Conservation (phyloP, 2,113 vertebrate species). For the Calypte anna region DNA sequence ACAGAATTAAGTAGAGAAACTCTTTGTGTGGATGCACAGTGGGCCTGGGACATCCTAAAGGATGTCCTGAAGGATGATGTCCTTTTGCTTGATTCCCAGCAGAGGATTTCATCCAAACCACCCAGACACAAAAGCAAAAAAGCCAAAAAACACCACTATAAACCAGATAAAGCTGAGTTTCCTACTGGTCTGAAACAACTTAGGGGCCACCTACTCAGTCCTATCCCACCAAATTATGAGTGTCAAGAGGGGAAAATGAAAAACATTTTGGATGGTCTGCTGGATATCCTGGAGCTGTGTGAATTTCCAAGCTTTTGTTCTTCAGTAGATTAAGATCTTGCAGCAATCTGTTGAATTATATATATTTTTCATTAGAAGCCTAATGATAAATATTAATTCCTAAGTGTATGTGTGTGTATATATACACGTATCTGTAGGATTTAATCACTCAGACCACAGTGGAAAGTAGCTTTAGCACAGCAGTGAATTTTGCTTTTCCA, state of each 20-base stretch:
- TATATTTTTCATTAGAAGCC: constrained; percentile 30
- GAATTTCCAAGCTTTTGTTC: not conserved
- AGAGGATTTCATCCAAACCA: not conserved
- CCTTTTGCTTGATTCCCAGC: not conserved
- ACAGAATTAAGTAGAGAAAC: not conserved
- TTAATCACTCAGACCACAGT: constrained; percentile 39
- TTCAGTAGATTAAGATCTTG: not conserved
- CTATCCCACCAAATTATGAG: not conserved
- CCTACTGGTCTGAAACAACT: not conserved
- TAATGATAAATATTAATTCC: constrained; percentile 41
- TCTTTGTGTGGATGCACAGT: fast-evolving
- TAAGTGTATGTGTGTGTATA: not conserved
- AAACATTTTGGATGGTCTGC: not conserved
- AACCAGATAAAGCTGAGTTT: not conserved
- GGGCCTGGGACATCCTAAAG: not conserved
- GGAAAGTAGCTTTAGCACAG: constrained; percentile 56
- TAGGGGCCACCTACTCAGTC: not conserved
- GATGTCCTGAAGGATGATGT: too few species aligned
- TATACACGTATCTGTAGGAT: not conserved
- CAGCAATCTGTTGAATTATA: constrained; percentile 25
- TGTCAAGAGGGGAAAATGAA: not conserved
- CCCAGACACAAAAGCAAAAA: fast-evolving
- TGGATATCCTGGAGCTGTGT: not conserved
- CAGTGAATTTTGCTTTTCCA: constrained; percentile 49
- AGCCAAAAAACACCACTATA: fast-evolving